phyloP scores from a whole-genome alignment of 2,888 invertebrate species.

The Cephus sareptanus region DNA sequence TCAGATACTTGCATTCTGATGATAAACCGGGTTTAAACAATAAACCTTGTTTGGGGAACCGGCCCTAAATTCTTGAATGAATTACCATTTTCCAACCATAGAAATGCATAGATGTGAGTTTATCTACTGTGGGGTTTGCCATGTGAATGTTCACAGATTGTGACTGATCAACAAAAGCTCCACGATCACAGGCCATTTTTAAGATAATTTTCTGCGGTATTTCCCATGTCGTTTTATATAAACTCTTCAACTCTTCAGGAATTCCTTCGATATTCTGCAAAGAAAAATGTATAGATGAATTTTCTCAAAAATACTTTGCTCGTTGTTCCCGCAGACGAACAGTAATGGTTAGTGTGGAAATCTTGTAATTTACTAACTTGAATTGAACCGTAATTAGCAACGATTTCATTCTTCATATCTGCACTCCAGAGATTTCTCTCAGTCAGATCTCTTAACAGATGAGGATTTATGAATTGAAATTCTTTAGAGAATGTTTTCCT shows the following conservation, averaged over 20 bases:
- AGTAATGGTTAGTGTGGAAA: neutral
- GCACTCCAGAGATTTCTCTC: constrained; percentile 94
- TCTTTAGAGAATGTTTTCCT: constrained; percentile 95
- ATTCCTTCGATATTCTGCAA: constrained; percentile 81
- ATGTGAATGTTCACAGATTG: constrained; percentile 98
- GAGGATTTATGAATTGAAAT: constrained; percentile 96
- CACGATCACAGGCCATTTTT: constrained; percentile 97
- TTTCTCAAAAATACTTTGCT: neutral
- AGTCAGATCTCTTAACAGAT: constrained; percentile 92
- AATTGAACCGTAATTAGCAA: constrained; percentile 92
- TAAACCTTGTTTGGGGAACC: no score
- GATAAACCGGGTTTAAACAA: no score
- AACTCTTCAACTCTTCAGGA: constrained; percentile 83
- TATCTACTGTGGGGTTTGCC: constrained; percentile 92
- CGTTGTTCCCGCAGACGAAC: neutral
- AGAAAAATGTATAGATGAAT: constrained; percentile 15
- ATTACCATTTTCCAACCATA: constrained; percentile 91
- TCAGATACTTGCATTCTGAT: no score
- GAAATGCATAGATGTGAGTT: constrained; percentile 98
- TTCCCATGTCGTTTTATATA: constrained; percentile 99
- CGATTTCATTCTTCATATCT: constrained; percentile 93
- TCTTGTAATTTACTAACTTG: constrained; percentile 67
- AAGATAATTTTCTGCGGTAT: constrained; percentile 92
- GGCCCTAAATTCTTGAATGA: neutral
- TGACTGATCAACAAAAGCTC: constrained; percentile 98